Conservation (phyloP, 2,888 invertebrate genomes). For the Drosophila acutilabella region DNA sequence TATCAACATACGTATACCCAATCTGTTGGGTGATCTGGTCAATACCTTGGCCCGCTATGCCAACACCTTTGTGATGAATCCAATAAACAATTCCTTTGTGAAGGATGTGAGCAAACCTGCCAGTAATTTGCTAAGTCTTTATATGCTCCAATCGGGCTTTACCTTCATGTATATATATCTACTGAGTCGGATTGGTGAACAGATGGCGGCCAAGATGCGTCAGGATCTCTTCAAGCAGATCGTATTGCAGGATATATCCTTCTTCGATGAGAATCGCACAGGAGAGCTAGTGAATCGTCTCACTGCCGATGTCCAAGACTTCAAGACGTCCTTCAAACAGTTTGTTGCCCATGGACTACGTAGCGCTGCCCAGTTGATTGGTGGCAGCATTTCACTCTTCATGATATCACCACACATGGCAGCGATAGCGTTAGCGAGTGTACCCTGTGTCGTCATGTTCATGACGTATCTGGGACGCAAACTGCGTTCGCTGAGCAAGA, state of each 20-base stretch:
- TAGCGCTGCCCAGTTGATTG: conserved; percentile 92
- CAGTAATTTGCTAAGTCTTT: conserved; percentile 82
- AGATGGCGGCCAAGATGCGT: conserved; percentile 92
- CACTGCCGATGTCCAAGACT: conserved; percentile 97
- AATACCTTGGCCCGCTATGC: conserved; percentile 90
- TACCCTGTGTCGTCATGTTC: conserved; percentile 93
- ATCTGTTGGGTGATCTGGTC: conserved; percentile 92
- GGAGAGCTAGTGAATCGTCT: conserved; percentile 96
- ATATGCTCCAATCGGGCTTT: conserved; percentile 88
- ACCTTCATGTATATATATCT: conserved; percentile 96
- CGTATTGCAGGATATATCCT: conserved; percentile 92
- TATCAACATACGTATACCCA: conserved; percentile 95
- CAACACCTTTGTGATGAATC: conserved; percentile 85
- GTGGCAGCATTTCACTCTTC: conserved; percentile 87
- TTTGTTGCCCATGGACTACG: conserved; percentile 96
- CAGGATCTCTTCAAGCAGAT: conserved; percentile 93
- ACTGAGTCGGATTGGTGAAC: conserved; percentile 94
- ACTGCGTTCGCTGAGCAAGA: conserved; percentile 91
- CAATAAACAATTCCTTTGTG: conserved; percentile 82
- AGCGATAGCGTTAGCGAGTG: conserved; percentile 91
- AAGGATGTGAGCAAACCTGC: conserved; percentile 83
- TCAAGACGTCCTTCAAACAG: conserved; percentile 98
- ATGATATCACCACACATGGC: conserved; percentile 97
- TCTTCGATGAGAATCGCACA: conserved; percentile 95
- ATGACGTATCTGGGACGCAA: conserved; percentile 93